Percentiles rank a stretch among this genome's conserved stretches.
These are phyloP conservation scores for Poeciliopsis retropinna DNA, from an alignment of 2,113 vertebrate species.

Conservation along the genomic window DNA sequence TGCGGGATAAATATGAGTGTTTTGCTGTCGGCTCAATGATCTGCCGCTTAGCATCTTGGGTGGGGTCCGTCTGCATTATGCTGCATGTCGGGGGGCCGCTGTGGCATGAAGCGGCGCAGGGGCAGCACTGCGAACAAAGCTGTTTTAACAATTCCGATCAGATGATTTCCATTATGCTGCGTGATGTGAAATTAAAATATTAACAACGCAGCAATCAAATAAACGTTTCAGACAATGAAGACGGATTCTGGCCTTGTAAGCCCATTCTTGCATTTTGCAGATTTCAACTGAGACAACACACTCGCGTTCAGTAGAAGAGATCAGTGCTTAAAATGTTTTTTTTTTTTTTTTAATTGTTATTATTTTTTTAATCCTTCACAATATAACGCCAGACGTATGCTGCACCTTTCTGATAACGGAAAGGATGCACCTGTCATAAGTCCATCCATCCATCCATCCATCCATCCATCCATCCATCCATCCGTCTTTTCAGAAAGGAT, in stretches of 20 bases:
- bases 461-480: constrained; percentile 14
- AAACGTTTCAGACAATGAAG: background rate
- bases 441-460: no score
- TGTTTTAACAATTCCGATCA: background rate
- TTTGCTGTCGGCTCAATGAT: constrained; percentile 41
- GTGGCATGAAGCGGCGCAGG: constrained; percentile 54
- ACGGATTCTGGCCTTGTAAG: background rate
- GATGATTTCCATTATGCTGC: background rate
- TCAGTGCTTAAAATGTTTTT: background rate
- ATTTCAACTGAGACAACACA: constrained; percentile 20
- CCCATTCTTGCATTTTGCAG: background rate
- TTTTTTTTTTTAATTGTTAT: background rate
- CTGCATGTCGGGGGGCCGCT: constrained; percentile 72
- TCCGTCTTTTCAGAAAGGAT: background rate
- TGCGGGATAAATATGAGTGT: constrained; percentile 20
- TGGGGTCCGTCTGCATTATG: constrained; percentile 87
- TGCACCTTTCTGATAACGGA: background rate
- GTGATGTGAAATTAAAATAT: background rate
- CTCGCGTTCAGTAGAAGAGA: background rate
- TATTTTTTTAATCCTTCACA: background rate
- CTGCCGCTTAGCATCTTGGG: constrained; percentile 78
- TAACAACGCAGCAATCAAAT: background rate
- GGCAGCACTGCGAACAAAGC: constrained; percentile 60
- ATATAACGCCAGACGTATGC: background rate
- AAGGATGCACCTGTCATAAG: background rate